phyloP scores from a whole-genome alignment of 2,113 vertebrate species.

The Eidolon helvum region DNA sequence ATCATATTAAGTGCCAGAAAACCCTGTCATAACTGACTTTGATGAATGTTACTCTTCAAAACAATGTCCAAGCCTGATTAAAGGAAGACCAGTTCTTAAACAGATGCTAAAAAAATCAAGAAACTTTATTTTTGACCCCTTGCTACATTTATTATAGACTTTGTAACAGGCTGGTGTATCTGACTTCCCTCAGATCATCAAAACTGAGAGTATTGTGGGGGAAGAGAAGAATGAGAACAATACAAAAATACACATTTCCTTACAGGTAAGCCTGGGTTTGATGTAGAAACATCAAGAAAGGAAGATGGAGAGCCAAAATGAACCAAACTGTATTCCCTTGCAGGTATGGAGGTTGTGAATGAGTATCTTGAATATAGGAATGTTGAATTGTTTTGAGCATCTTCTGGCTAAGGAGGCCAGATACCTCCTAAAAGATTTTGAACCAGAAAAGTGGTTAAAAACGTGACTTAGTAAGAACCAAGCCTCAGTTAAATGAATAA shows the following conservation, averaged over 20 bases:
- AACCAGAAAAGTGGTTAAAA: neutral
- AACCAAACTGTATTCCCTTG: neutral
- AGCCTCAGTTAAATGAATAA: neutral
- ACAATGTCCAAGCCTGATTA: neutral
- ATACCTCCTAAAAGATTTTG: neutral
- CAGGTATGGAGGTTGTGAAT: neutral
- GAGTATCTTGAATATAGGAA: neutral
- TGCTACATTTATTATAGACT: neutral
- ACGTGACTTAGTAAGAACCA: neutral
- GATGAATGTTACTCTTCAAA: neutral
- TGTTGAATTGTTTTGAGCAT: neutral
- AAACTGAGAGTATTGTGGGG: neutral
- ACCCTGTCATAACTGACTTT: neutral
- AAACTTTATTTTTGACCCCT: neutral
- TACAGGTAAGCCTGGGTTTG: neutral
- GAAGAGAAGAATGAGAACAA: neutral
- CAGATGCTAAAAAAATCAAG: neutral
- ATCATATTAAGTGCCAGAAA: neutral
- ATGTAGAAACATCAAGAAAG: neutral
- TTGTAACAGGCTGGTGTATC: neutral
- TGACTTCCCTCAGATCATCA: neutral
- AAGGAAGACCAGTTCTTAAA: constrained; percentile 9
- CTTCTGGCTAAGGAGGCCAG: neutral
- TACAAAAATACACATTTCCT: neutral
- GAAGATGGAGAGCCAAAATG: neutral